Conservation (phyloP, 2,888 invertebrate species). For the Stenurella melanura region DNA sequence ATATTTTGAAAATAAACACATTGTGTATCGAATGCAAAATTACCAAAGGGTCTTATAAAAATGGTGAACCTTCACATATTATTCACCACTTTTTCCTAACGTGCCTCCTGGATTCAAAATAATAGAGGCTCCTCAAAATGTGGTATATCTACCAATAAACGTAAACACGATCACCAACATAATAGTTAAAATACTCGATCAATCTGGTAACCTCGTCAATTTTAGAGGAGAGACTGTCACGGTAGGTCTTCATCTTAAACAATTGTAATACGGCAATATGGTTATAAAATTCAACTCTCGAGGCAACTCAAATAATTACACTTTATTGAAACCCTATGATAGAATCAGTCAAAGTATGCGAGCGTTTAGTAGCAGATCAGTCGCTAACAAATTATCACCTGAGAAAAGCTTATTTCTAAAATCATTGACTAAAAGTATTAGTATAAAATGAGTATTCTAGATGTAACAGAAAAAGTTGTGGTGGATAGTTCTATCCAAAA, state of each 20-base stretch:
- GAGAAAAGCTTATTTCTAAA: not conserved
- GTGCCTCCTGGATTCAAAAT: not conserved
- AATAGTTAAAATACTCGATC: slow-evolving; percentile 5
- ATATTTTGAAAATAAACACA: not conserved
- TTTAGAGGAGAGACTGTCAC: slow-evolving; percentile 6
- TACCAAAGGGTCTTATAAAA: not conserved
- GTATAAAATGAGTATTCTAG: not conserved
- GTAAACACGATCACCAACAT: slow-evolving; percentile 8
- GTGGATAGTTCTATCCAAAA: not conserved
- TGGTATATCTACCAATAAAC: too few species aligned
- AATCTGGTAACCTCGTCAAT: not conserved
- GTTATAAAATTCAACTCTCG: not conserved
- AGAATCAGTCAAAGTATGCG: too few species aligned
- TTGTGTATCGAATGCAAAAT: not conserved
- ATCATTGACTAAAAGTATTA: not conserved
- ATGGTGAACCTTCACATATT: not conserved
- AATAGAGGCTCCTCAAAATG: not conserved
- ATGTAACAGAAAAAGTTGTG: not conserved
- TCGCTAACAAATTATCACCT: not conserved
- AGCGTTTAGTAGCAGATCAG: not conserved
- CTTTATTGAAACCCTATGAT: too few species aligned
- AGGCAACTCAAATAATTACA: not conserved
- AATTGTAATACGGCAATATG: not conserved
- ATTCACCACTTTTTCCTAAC: not conserved
- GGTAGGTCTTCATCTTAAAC: not conserved